These are phyloP conservation scores for Amiota minor DNA, from an alignment of 2,888 invertebrate species.

Conservation along the genomic window DNA sequence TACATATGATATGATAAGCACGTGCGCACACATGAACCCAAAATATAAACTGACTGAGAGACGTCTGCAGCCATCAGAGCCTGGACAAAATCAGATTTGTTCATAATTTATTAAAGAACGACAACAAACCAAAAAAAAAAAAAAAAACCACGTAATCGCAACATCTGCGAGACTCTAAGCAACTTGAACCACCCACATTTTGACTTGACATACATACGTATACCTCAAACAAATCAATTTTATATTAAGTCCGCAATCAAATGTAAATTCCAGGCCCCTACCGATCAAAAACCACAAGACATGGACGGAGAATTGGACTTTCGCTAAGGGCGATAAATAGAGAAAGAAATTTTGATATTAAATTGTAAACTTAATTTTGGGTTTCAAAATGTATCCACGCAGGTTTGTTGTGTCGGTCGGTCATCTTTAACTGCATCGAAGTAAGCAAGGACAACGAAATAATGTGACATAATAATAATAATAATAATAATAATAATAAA, in stretches of 20 bases:
- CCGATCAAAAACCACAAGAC: not conserved
- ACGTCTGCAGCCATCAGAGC: not conserved
- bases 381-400: not conserved
- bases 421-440: too few species aligned
- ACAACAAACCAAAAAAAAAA: not conserved
- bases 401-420: too few species aligned
- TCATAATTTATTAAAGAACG: not conserved
- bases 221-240: constrained; percentile 60
- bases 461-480: too few species aligned
- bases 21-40: too few species aligned
- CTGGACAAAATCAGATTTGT: not conserved
- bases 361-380: constrained; percentile 32
- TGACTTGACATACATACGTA: constrained; percentile 27
- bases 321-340: not conserved
- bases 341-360: constrained; percentile 2
- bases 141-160: not conserved
- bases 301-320: not conserved
- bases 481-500: too few species aligned
- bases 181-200: too few species aligned
- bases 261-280: not conserved
- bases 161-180: not conserved
- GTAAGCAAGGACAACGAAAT: too few species aligned
- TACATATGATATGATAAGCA: too few species aligned
- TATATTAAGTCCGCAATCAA: constrained; percentile 51
- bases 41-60: not conserved